Percentiles rank a stretch among this genome's conserved stretches.
These are phyloP conservation scores for Solenopsis invicta DNA, from an alignment of 1,140 invertebrate species.

Conservation along the genomic window DNA sequence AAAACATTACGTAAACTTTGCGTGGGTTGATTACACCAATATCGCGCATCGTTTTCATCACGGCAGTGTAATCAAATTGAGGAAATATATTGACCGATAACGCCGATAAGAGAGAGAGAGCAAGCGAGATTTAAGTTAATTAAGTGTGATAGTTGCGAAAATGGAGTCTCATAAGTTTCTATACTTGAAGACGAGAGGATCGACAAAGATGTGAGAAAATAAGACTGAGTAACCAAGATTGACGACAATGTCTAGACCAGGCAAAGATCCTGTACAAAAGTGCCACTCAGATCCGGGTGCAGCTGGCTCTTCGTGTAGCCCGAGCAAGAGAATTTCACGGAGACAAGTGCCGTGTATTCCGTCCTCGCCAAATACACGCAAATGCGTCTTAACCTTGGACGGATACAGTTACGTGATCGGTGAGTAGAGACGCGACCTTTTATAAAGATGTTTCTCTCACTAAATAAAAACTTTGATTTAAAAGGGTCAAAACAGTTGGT, in stretches of 20 bases:
- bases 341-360: constrained; percentile 79
- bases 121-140: not conserved
- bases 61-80: not conserved
- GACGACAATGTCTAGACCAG: constrained; percentile 84
- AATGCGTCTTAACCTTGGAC: constrained; percentile 92
- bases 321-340: constrained; percentile 73
- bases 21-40: not conserved
- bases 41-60: not conserved
- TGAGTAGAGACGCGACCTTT: constrained; percentile 85
- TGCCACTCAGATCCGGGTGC: constrained; percentile 88
- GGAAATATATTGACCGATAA: not conserved
- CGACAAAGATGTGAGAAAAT: constrained; percentile 58
- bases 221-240: constrained; percentile 31
- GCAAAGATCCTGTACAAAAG: constrained; percentile 89
- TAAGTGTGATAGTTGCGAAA: not conserved
- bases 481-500: constrained; percentile 16
- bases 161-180: constrained; percentile 9
- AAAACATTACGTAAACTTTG: not conserved
- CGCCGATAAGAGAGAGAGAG: constrained; percentile 9
- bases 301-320: constrained; percentile 70
- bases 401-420: constrained; percentile 94
- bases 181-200: not conserved
- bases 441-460: not conserved
- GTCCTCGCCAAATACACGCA: constrained; percentile 87
- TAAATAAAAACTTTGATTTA: not conserved